Base-by-base conservation (phyloP, 1,140 invertebrate species). In the Achatina immaculata region DNA sequence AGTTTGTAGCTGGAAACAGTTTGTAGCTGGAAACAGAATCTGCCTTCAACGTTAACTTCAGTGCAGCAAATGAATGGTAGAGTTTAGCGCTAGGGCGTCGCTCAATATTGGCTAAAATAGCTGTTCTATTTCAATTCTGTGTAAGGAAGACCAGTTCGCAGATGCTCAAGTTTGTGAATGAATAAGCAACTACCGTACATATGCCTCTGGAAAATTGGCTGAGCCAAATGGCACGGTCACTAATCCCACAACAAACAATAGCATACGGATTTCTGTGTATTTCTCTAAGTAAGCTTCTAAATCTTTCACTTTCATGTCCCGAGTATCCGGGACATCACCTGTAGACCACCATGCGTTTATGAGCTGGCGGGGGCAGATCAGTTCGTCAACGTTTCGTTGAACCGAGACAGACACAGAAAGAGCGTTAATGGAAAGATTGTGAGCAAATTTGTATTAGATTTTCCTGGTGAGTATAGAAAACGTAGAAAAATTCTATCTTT, bases 381-480 rank as follows among this genome's bases (percentile, higher is more conserved):
- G 7, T 3, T 24, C 1, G 36, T 42, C n/a, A 38, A 21, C 34
- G 19, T 7, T 69, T 4, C 11, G 66, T 69, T 34, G 28, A 36
- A 55, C 7, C 16, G 3, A 19, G 48, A 55, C 2, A 31, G 58
- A 16, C 6, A 16, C 58, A 62, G 58, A 62, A 62, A 62, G 31
- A n/a, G 58, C 58, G 58, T 62, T 62, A 62, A 62, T 62, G 28
- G 58, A 62, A 62, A 62, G 31, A 62, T 62, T 62, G 58, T 62
- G 58, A 62, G 31, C 58, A 62, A 62, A 62, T 62, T 62, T 62
- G 58, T 31, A 62, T 4, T 31, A 34, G 21, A 4, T 6, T 31
- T n/a, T 31, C 2, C 9, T 62, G 58, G 58, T 62, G 58, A 62
- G n/a, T 62, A n/a, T n/a, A n/a, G n/a, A n/a, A n/a, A n/a, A n/a